These are phyloP conservation scores for Oryzaephilus surinamensis DNA, from an alignment of 1,140 invertebrate genomes.

Conservation along the genomic window DNA sequence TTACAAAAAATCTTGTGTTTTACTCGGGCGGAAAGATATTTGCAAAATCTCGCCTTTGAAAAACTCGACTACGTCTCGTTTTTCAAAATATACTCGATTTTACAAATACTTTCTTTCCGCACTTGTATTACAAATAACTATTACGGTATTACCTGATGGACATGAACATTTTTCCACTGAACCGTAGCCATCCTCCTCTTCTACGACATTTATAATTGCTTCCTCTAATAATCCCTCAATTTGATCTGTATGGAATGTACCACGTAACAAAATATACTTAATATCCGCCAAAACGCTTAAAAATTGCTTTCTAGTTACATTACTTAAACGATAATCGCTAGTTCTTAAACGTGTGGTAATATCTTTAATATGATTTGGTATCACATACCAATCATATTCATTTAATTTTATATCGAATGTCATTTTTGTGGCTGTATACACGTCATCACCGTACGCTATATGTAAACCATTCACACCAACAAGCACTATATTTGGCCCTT, in stretches of 20 bases:
- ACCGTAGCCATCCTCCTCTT: conserved; percentile 26
- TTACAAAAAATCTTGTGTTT: no score
- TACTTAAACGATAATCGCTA: conserved; percentile 49
- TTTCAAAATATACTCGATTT: conserved; percentile 81
- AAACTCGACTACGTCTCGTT: no score
- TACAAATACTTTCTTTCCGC: no score
- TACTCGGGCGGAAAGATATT: no score
- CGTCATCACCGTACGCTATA: conserved; percentile 60
- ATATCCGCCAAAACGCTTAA: conserved; percentile 75
- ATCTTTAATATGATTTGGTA: conserved; percentile 48
- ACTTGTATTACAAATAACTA: no score
- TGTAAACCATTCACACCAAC: conserved; percentile 59
- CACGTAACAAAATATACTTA: conserved; percentile 66
- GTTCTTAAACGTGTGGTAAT: conserved; percentile 43
- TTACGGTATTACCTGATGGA: conserved; percentile 58
- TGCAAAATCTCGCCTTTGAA: no score
- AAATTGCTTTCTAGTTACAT: conserved; percentile 66
- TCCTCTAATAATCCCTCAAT: conserved; percentile 58
- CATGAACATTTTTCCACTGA: conserved; percentile 58
- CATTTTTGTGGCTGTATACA: conserved; percentile 33
- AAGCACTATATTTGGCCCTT: conserved; percentile 75
- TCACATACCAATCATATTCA: conserved; percentile 66
- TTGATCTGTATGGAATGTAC: conserved; percentile 90
- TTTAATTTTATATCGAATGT: conserved; percentile 51
- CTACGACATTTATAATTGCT: conserved; percentile 18